Percentiles rank a stretch among this genome's conserved stretches.
phyloP scores from a whole-genome alignment of 2,888 invertebrate species.

The Sarcophaga caerulescens region DNA sequence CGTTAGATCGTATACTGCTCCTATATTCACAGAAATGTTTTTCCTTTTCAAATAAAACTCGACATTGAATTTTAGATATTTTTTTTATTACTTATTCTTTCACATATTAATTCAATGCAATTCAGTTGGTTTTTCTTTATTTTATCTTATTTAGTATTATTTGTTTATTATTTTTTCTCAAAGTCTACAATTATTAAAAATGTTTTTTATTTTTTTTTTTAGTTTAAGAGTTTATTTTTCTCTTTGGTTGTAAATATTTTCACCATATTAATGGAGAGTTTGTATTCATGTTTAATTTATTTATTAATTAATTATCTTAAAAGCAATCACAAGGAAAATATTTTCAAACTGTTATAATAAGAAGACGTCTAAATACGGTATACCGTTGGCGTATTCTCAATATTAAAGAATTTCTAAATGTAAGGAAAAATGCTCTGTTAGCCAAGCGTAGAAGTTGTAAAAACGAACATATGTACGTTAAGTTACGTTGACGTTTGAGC shows the following conservation, averaged over 20 bases:
- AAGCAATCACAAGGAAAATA: not conserved
- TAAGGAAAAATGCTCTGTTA: too few species aligned
- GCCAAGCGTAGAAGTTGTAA: too few species aligned
- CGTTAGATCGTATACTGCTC: too few species aligned
- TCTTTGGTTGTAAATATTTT: slow-evolving; percentile 34
- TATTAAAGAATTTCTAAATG: too few species aligned
- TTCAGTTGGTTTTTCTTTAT: slow-evolving; percentile 57
- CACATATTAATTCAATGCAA: slow-evolving; percentile 53
- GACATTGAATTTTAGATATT: too few species aligned
- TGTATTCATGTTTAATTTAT: not conserved
- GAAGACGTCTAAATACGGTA: too few species aligned
- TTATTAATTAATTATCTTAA: not conserved
- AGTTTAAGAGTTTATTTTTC: not conserved
- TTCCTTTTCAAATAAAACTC: too few species aligned
- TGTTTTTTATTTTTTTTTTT: not conserved
- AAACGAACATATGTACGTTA: too few species aligned
- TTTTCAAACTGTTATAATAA: not conserved
- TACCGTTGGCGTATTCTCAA: too few species aligned
- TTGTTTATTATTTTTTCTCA: slow-evolving; percentile 15
- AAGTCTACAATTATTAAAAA: slow-evolving; percentile 62
- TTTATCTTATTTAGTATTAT: not conserved
- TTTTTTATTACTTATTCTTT: not conserved
- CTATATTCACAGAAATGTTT: too few species aligned
- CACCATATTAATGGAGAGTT: slow-evolving; percentile 53
- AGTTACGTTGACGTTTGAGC: too few species aligned